Evolutionary conservation across 2,113 vertebrate species (phyloP).

Genomic region (Ageneiosus marmoratus): DNA sequence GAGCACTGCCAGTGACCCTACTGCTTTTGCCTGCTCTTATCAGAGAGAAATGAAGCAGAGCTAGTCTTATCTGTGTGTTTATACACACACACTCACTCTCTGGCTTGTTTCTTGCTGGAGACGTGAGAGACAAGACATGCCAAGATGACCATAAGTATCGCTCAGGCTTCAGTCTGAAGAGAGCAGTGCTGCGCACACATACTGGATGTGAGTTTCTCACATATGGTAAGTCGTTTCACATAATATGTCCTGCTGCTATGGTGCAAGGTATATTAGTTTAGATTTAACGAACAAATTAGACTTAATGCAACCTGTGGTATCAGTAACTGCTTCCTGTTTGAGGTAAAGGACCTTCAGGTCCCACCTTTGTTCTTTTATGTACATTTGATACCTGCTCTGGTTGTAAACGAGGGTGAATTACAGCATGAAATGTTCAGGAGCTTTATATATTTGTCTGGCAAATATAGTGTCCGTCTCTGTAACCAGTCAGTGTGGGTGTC

Average conservation of each 20-base stretch:
- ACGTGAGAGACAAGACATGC: slow-evolving; percentile 55
- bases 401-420: slow-evolving; percentile 16
- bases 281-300: neutral
- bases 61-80: slow-evolving; percentile 75
- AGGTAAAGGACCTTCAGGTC: neutral
- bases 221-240: slow-evolving; percentile 60
- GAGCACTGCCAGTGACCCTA: slow-evolving; percentile 57
- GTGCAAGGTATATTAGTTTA: neutral
- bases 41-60: slow-evolving; percentile 60
- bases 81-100: slow-evolving; percentile 54
- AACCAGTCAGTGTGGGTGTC: neutral
- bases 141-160: slow-evolving; percentile 59
- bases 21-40: slow-evolving; percentile 74
- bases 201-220: slow-evolving; percentile 32
- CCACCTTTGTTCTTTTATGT: neutral
- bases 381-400: neutral
- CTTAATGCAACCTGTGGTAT: neutral
- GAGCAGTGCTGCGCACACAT: slow-evolving; percentile 41
- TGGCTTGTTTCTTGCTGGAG: slow-evolving; percentile 39
- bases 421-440: neutral
- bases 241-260: neutral
- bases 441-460: slow-evolving; percentile 38
- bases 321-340: neutral
- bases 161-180: slow-evolving; percentile 43
- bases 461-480: neutral